phyloP scores from a whole-genome alignment of 2,797 vertebrate genomes.

The Anguilla obscura region DNA sequence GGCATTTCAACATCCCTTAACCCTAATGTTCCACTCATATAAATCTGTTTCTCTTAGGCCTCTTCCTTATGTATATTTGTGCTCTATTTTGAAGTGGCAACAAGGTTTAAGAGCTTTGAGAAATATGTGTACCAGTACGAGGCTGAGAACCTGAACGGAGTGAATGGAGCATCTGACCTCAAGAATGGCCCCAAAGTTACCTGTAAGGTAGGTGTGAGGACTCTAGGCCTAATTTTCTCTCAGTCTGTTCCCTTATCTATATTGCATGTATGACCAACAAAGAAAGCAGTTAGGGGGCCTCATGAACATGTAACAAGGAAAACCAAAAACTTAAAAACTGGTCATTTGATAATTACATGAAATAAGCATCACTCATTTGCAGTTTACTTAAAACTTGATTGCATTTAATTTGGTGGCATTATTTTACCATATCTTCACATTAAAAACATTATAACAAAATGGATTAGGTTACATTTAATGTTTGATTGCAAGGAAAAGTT shows the following conservation, averaged over 20 bases:
- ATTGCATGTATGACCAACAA: neutral
- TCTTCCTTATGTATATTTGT: neutral
- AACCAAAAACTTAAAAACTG: neutral
- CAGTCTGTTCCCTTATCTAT: too few species aligned
- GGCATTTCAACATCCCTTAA: neutral
- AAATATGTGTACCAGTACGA: conserved; percentile 85
- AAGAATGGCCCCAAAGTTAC: conserved; percentile 80
- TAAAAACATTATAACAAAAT: neutral
- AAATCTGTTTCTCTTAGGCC: neutral
- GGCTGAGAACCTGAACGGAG: conserved; percentile 68
- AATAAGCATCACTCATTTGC: neutral
- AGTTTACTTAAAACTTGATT: neutral
- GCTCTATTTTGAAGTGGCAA: conserved; percentile 72
- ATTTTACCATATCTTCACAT: neutral
- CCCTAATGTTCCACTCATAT: neutral
- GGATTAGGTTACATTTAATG: too few species aligned
- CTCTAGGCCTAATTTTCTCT: too few species aligned
- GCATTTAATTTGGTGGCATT: neutral
- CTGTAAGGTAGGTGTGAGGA: conserved; percentile 76
- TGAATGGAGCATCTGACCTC: conserved; percentile 72
- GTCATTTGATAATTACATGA: neutral
- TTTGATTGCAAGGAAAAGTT: too few species aligned
- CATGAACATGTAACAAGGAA: neutral
- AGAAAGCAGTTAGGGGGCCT: neutral
- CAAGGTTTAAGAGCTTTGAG: conserved; percentile 81